phyloP scores from a whole-genome alignment of 2,797 vertebrate species.

The Neosilurus mollespiculum region DNA sequence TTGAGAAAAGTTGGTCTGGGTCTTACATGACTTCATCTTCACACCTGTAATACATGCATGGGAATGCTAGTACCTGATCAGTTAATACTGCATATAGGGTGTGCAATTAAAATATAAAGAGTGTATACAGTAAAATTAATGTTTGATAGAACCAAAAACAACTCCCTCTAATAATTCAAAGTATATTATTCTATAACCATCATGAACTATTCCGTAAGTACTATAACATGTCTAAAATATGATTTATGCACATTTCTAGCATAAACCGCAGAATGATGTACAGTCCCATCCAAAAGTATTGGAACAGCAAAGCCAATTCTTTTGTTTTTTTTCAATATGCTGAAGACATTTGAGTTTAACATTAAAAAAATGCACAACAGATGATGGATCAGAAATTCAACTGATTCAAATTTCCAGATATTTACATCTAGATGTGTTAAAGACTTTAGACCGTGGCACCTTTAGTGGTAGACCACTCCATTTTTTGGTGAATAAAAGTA shows the following conservation, averaged over 20 bases:
- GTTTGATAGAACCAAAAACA: background rate
- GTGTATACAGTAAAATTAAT: background rate
- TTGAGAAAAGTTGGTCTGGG: slow-evolving; percentile 75
- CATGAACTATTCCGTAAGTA: slow-evolving; percentile 5
- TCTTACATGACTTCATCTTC: slow-evolving; percentile 84
- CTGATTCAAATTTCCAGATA: background rate
- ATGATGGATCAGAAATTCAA: background rate
- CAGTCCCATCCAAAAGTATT: background rate
- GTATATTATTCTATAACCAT: background rate
- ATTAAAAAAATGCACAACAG: background rate
- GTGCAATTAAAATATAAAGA: background rate
- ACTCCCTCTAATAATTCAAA: background rate
- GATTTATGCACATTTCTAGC: background rate
- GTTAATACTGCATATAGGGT: background rate
- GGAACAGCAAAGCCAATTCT: background rate
- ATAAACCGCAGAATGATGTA: background rate
- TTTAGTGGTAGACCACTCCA: background rate
- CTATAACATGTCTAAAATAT: background rate
- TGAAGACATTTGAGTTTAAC: background rate
- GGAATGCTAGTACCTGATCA: background rate
- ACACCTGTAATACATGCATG: slow-evolving; percentile 72
- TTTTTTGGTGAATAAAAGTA: background rate
- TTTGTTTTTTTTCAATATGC: background rate
- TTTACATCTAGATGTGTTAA: background rate
- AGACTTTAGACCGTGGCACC: no score